Base-by-base conservation (phyloP, 1,140 invertebrate genomes). In the Wiebesia pumilae region DNA sequence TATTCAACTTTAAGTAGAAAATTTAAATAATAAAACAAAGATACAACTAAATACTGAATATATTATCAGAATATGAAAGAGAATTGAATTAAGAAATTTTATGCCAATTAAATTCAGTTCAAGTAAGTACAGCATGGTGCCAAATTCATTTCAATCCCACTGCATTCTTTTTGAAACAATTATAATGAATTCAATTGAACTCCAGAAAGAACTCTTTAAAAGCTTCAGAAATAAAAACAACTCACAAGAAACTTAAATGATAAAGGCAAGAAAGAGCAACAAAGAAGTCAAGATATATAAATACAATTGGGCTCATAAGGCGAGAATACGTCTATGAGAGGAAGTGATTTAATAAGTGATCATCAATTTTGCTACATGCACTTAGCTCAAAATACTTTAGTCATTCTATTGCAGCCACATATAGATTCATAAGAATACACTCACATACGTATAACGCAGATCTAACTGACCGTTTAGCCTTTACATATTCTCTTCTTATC, bases 311-410 rank as follows among this genome's bases (percentile, higher is more conserved):
- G 30, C 30, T 43, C 6, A 21, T 27, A n/a, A 75, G 27, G 30
- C 33, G 27, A 0, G 6, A 69, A 54, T 40, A 12, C 21, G 54
- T 67, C 3, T 51, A 27, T 0, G 33, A 62, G 83, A 84, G 84
- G 78, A 85, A 85, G 40, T 47, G 33, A 85, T 81, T 85, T 85
- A 85, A 85, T 81, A 81, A 73, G 47, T 65, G 43, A 80, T 47
- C 78, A 73, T 85, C 24, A 80, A 85, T 80, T 40, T 73, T 54
- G 4, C 40, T 19, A 54, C 21, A 21, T 33, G 6, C 27, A 38
- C 62, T 54, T 79, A 85, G 81, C 84, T 81, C 77, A 58, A 73
- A 73, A 81, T 58, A 81, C 47, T 51, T 85, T 67, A 51, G 38
- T 54, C 30, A 75, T 47, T 51, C 14, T 24, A 65, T 40, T 21